Base-by-base conservation (phyloP, 2,113 vertebrate genomes). In the Gasterosteus aculeatus region DNA sequence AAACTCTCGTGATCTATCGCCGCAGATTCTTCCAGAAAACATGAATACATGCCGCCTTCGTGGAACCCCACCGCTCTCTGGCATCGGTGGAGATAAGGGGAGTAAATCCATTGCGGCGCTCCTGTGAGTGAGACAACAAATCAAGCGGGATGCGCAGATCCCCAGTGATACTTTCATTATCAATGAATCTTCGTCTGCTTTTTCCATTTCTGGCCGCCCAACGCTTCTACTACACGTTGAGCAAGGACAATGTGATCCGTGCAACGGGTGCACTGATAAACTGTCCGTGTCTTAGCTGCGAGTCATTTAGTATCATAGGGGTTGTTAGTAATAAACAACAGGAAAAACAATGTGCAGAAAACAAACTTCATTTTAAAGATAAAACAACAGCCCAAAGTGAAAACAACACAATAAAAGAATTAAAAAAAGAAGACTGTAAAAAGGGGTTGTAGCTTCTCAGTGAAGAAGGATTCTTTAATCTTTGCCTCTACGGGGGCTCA, bases 161-260 rank as follows among this genome's bases (percentile, higher is more conserved):
- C 81, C 71, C 42, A 38, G 64, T 68, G 82, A 82, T 51, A 16
- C 85, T 86, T 88, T 69, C 73, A 86, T 87, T 86, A 90, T 85
- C 87, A 78, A 70, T 59, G 49, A 85, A 80, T 54, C 60, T 63
- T 80, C 63, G 58, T 74, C 85, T 89, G 88, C 5, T 78, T 85
- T 88, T 64, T 56, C 35, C 38, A 83, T 86, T 70, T 83, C 71
- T 81, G 82, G 78, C 78, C 74, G 63, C 26, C 7, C 47, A n/a
- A 49, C 65, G 49, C 59, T 72, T n/a, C 65, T 59, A 61, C 47
- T 79, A 39, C 60, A 49, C 33, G 68, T 8, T 38, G 38, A 77
- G 58, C 16, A 47, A 7, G 33, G 57, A 68, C 71, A 82, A 74
- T 39, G 42, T 41, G 69, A 63, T 77, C 42, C 51, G 35, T n/a